These are phyloP conservation scores for Clarias batrachus DNA, from an alignment of 2,113 vertebrate species.

Conservation along the genomic window DNA sequence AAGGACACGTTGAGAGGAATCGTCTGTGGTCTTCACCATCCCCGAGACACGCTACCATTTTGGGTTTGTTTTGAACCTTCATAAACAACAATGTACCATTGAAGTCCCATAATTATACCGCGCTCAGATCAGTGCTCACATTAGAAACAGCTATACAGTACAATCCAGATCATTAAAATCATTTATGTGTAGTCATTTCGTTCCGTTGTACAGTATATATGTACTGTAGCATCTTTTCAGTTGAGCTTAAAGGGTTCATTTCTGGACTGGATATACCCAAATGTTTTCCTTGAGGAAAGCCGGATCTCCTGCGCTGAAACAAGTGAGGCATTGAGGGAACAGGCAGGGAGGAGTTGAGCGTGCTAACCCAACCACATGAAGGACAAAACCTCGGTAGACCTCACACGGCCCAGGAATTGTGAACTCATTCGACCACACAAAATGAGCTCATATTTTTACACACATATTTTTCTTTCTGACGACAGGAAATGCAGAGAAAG, in stretches of 20 bases:
- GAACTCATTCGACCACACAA: conserved; percentile 45
- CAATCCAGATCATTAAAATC: background rate
- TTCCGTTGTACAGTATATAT: background rate
- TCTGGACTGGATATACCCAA: conserved; percentile 30
- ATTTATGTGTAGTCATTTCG: background rate
- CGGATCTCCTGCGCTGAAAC: conserved; percentile 44
- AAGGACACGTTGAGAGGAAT: conserved; percentile 13
- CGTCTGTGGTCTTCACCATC: background rate
- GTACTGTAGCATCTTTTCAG: background rate
- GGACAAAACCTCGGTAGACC: conserved; percentile 26
- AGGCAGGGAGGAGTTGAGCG: conserved; percentile 26
- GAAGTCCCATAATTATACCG: too few relatives aligned
- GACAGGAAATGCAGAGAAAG: conserved; percentile 4
- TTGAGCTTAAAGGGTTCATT: conserved; percentile 13
- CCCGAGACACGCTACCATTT: background rate
- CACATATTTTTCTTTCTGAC: conserved; percentile 17
- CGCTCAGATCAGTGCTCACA: background rate
- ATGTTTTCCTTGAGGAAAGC: conserved; percentile 43
- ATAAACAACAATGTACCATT: background rate
- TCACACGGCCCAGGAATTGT: conserved; percentile 27
- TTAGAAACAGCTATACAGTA: background rate
- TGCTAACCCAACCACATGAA: conserved; percentile 51
- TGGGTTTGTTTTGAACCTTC: background rate
- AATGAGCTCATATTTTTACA: conserved; percentile 16
- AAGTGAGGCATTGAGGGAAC: conserved; percentile 50